Evolutionary conservation across 1,140 invertebrate genomes (phyloP), one percentile per base, ranked within the genome.

Genomic region (Anastrepha obliqua): DNA sequence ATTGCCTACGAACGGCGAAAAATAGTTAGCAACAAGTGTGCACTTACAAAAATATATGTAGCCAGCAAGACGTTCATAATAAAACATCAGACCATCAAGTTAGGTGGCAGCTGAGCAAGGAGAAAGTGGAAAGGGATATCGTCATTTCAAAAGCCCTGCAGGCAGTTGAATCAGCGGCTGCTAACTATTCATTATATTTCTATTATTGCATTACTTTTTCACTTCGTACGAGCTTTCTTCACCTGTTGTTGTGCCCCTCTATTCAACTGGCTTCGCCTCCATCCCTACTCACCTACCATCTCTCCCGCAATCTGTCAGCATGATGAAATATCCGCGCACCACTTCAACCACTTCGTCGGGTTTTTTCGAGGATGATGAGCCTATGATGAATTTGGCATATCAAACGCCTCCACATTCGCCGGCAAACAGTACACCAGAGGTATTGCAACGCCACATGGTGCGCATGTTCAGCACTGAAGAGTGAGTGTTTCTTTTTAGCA

Each of bases 381-480:
- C 91, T 64, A 89, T 92, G 88, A 91, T 91, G 88, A 90, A 91
- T 89, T 89, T 91, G 85, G 89, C 91, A 44, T 92, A 92, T 87
- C 91, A 91, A 70, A 90, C 91, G 11, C 91, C 91, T 3, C 91
- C 91, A 67, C 88, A 91, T 51, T 92, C 91, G 9, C 90, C 91
- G 58, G 9, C 89, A 89, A 42, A 86, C 17, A 89, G 89, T 55
- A 90, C 90, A 85, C 91, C 91, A 8, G 91, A 93, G 47, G 91
- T 91, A 89, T 89, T 93, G 87, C 90, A 93, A 58, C 89, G 91
- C 55, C 91, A 93, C 89, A 93, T 93, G 88, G 91, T 92, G 86
- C 91, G 92, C 88, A 93, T 93, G 92, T 93, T 93, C 70, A 93
- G 92, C 88, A 90, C 91, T 13, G 92, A 93, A 92, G 92, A 92